Evolutionary conservation across 2,888 invertebrate genomes (phyloP), one percentile per base, ranked within the genome.

Genomic region (Eulithis testata): DNA sequence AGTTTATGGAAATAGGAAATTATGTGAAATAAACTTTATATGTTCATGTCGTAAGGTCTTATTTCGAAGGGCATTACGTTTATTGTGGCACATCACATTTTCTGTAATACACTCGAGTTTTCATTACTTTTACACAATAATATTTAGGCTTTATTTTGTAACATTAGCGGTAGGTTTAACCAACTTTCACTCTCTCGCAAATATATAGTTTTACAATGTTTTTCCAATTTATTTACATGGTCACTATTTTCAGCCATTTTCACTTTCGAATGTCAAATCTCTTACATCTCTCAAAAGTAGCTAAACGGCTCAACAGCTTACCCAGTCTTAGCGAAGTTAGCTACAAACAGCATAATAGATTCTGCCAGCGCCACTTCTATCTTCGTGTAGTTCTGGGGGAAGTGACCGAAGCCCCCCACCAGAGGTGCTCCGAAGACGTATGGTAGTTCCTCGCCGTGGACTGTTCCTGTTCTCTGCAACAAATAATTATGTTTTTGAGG

Each of bases 401-500:
- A 98, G 88, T 97, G 97, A 68, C 94, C 96, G 86, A 94, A 95
- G 0, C 97, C 97, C 73, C 97, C 96, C 14, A 97, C 97, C 40
- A 98, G 90, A 0, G 98, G 98, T 1, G 98, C 98, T 53, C 98
- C 98, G 79, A 98, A 97, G 69, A 98, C 94, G 83, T 97, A 98
- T 0, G 98, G 97, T 69, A 98, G 90, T 76, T 98, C 98, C 85
- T 98, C 98, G 0, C 98, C 98, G 76, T 98, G 98, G 1, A 98
- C 97, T 0, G 97, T 97, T 40, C 98, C 98, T 95, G 97, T 97
- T 80, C 97, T 95, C 96, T 98, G 93, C 7, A 74, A 76, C 8
- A 21, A 11, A 21, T 2, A 49, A 8, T n/a, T 21, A 21, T 21
- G 31, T 31, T 31, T 31, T 31, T 31, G 31, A 2, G 6, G 31